Conservation (phyloP, 2,888 invertebrate genomes). For the Tolmerus cingulatus region DNA sequence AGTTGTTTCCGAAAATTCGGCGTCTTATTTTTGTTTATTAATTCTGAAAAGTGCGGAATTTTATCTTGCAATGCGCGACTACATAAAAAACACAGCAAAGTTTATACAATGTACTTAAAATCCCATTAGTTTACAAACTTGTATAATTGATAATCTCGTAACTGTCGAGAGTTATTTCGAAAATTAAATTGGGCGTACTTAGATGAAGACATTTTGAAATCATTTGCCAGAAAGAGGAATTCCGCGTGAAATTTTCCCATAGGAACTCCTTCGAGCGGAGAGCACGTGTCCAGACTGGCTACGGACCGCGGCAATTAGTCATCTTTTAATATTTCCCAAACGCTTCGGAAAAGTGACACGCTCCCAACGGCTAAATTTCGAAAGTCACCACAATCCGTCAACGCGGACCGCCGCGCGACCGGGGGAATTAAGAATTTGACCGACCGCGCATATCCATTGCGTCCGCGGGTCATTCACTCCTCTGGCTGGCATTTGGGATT, state of each 20-base stretch:
- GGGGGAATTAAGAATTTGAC: neutral
- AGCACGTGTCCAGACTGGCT: neutral
- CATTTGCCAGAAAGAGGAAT: neutral
- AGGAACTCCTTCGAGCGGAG: neutral
- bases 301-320: neutral
- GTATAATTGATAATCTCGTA: neutral
- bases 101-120: neutral
- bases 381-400: neutral
- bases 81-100: neutral
- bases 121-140: neutral
- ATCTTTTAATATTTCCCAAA: neutral
- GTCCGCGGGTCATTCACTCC: conserved; percentile 21
- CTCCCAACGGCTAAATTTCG: neutral
- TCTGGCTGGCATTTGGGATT: conserved; percentile 5
- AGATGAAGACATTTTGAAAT: neutral
- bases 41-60: neutral
- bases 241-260: neutral
- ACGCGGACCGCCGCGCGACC: neutral
- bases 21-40: neutral
- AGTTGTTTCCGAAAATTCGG: neutral
- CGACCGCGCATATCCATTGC: conserved; percentile 15
- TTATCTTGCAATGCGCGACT: neutral
- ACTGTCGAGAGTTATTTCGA: neutral
- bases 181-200: neutral
- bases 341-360: neutral